phyloP scores from a whole-genome alignment of 2,888 invertebrate species.

The Cyclophora punctaria region DNA sequence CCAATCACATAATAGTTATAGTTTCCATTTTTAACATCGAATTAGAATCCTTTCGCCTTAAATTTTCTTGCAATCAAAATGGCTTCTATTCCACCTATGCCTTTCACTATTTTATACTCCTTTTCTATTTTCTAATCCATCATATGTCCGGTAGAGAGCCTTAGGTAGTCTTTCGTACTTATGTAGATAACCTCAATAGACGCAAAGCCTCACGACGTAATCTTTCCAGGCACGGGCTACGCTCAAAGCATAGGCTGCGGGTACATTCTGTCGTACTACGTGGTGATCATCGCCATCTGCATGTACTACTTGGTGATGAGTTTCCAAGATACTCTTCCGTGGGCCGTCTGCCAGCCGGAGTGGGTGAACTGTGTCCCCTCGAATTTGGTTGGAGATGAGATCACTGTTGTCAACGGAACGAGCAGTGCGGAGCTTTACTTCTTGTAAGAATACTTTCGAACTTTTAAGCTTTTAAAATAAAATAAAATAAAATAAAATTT shows the following conservation, averaged over 20 bases:
- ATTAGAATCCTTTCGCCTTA: no score
- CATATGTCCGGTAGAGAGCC: no score
- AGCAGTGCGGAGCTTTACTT: constrained; percentile 78
- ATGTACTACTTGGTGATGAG: constrained; percentile 83
- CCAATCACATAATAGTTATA: no score
- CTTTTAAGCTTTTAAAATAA: no score
- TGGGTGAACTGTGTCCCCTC: constrained; percentile 71
- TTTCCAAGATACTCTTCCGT: constrained; percentile 81
- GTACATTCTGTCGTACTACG: constrained; percentile 85
- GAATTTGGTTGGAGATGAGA: constrained; percentile 19
- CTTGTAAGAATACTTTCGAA: constrained; percentile 46
- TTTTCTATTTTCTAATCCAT: no score
- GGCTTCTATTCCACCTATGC: no score
- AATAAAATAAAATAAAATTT: no score
- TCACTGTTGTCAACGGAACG: constrained; percentile 27
- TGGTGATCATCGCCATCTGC: constrained; percentile 82
- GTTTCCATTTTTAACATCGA: no score
- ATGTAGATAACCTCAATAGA: not conserved
- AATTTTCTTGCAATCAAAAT: no score
- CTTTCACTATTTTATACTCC: no score
- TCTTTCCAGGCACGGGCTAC: constrained; percentile 78
- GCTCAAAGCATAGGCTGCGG: constrained; percentile 78
- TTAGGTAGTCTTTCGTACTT: no score
- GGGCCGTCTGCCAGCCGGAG: constrained; percentile 79
- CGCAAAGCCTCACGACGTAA: not conserved